Evolutionary conservation across 2,888 invertebrate species (phyloP), one percentile per base, ranked within the genome.

Genomic region (Girardia tigrina): DNA sequence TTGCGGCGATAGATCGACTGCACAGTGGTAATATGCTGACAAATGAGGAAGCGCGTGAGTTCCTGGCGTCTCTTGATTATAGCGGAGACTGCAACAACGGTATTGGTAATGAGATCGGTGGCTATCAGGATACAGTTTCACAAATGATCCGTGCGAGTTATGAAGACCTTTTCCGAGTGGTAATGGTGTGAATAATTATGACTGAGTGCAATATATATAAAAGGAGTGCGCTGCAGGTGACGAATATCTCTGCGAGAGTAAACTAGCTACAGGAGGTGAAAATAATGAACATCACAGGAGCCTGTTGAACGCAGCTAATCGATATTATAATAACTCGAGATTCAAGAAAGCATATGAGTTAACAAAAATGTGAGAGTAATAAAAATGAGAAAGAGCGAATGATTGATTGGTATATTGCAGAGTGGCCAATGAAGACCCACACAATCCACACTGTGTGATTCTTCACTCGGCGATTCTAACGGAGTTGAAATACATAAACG

Each of bases 281-380:
- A 56, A 56, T 56, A n/a, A n/a, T n/a, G n/a, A 56, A 2, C 8
- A 56, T n/a, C n/a, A 56, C 23, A 20, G 20, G 4, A 56, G n/a
- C 23, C 4, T 16, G 4, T n/a, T 56, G 56, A 56, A 56, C n/a
- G 4, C 20, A n/a, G 56, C 56, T 12, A 56, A n/a, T 8, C 56
- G 56, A 56, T 16, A 56, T 56, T 56, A 56, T 56, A 56, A 56
- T n/a, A 56, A 56, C 23, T 4, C 56, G 6, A 4, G n/a, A n/a
- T 56, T 56, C 56, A 56, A 56, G n/a, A 56, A 56, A n/a, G 56
- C 56, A n/a, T 56, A 56, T 56, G 56, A 56, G 23, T 56, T 56
- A 56, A 56, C 56, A 4, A 56, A 56, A 16, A 56, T 6, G 56
- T 56, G 4, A 56, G n/a, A 56, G n/a, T 56, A 56, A 2, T 2